Evolutionary conservation across 2,113 vertebrate species (phyloP).

Genomic region (Takifugu flavidus): DNA sequence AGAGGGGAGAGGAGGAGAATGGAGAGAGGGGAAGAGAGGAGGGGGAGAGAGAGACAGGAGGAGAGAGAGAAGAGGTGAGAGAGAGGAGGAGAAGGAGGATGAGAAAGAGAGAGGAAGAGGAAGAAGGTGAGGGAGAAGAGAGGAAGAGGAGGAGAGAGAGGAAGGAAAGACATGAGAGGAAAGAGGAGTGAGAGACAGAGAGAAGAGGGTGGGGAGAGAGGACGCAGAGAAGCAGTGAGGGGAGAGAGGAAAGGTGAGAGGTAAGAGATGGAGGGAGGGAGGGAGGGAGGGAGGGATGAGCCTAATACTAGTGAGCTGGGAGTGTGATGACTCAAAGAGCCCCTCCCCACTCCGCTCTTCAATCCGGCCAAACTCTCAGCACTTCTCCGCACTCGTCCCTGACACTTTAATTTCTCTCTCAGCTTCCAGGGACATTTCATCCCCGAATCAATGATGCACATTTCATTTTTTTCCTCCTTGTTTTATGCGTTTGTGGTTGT

Average conservation of each 20-base stretch:
- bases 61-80: too few species aligned
- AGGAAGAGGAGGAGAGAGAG: too few species aligned
- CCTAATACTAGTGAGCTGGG: slow-evolving; percentile 31
- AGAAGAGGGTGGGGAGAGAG: too few species aligned
- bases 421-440: background rate
- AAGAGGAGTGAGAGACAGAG: too few species aligned
- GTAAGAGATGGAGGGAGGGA: background rate
- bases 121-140: too few species aligned
- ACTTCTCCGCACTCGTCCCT: slow-evolving; percentile 8
- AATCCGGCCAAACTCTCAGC: slow-evolving; percentile 7
- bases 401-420: slow-evolving; percentile 5
- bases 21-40: too few species aligned
- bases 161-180: too few species aligned
- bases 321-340: slow-evolving; percentile 56
- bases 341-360: slow-evolving; percentile 28
- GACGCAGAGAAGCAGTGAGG: too few species aligned
- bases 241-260: background rate
- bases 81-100: too few species aligned
- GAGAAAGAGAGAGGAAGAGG: too few species aligned
- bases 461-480: background rate
- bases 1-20: too few species aligned
- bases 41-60: too few species aligned
- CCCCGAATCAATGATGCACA: slow-evolving; percentile 1
- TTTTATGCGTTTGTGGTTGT: background rate
- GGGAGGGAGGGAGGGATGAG: slow-evolving; percentile 14